Base-by-base conservation (phyloP, 2,797 vertebrate species). In the Microchirus variegatus region DNA sequence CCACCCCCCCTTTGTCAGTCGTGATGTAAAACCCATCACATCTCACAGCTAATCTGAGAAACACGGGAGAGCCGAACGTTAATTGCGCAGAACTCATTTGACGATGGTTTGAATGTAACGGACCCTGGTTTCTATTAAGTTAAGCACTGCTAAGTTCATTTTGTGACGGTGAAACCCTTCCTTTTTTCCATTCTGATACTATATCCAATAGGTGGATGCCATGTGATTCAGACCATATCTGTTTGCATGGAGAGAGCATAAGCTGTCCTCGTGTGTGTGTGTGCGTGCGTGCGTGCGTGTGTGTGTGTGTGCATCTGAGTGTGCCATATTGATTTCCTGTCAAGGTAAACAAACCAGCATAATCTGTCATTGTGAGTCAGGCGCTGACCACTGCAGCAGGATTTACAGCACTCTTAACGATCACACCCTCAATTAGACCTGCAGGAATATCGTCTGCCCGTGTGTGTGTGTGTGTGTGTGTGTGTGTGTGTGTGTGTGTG, bases 301-400 rank as follows among this genome's bases (percentile, higher is more conserved):
- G 49, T 40, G 16, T 36, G 37, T 36, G 56, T 70, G 47, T 43
- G 36, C 52, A 38, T 35, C 59, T 26, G 41, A 40, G 46, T 67
- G 52, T 58, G 45, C 42, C 56, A 89, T 92, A 96, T 94, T 91
- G 93, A 94, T 95, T 93, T 88, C 75, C 86, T 88, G 73, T 90
- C 92, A 77, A 83, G 81, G 69, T 82, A 68, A 90, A 92, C 85
- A 86, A 88, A 90, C 82, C 80, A 77, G 81, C 88, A 61, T 56
- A 91, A 91, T 91, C 85, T 82, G 90, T 93, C 93, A 91, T 87
- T 82, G 59, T 38, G 38, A 69, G 78, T 92, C 88, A 86, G 85
- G 74, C 79, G 88, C 86, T 80, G 74, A 17, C 49, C 67, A 22
- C 79, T 80, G 55, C 71, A 78, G 52, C 61, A 78, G 64, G 76